Conservation (phyloP, 2,797 vertebrate genomes). For the Enteromius treurensis region DNA sequence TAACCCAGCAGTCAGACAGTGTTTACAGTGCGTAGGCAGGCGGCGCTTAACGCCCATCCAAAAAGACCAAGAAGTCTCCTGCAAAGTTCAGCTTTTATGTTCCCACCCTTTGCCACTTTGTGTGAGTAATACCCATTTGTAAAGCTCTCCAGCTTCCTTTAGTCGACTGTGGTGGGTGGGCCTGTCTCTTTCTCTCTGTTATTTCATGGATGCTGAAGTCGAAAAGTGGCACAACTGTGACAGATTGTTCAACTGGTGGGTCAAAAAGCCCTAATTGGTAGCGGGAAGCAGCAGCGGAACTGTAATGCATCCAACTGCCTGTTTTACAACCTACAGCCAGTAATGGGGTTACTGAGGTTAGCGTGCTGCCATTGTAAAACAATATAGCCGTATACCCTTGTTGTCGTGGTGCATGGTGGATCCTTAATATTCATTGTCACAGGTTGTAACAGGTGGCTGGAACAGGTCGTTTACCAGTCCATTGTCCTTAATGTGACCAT, state of each 20-base stretch:
- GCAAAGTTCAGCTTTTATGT: conserved; percentile 72
- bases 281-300: conserved; percentile 62
- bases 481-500: conserved; percentile 55
- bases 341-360: conserved; percentile 72
- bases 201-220: conserved; percentile 43
- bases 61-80: conserved; percentile 58
- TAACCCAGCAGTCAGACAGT: conserved; percentile 62
- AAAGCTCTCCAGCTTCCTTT: conserved; percentile 59
- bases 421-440: conserved; percentile 74
- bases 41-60: conserved; percentile 63
- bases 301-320: conserved; percentile 66
- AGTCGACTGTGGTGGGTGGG: conserved; percentile 52
- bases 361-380: conserved; percentile 69
- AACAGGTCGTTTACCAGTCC: conserved; percentile 64
- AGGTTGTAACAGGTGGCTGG: conserved; percentile 64
- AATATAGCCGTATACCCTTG: conserved; percentile 70
- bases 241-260: conserved; percentile 67
- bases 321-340: conserved; percentile 64
- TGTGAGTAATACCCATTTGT: conserved; percentile 71
- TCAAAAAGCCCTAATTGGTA: conserved; percentile 74
- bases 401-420: conserved; percentile 71
- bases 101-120: conserved; percentile 66
- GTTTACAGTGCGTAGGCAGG: conserved; percentile 63
- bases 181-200: conserved; percentile 45
- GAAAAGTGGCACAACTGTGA: conserved; percentile 59